Evolutionary conservation across 2,797 vertebrate species (phyloP), one percentile per base, ranked within the genome.

Genomic region (Epinephelus malabaricus): DNA sequence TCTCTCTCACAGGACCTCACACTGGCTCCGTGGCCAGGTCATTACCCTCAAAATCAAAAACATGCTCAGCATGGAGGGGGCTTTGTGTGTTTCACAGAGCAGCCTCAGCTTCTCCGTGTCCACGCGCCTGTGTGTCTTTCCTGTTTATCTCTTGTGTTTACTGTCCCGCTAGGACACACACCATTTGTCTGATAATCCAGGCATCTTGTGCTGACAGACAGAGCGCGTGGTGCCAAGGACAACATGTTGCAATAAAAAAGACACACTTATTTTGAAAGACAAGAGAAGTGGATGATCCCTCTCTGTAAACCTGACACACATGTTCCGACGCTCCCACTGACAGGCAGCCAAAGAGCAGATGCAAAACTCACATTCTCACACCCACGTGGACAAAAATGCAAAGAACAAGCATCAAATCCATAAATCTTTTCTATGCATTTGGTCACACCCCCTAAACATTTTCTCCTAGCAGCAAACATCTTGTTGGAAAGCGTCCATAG

Each of bases 1-100:
- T 82, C 77, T 82, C 68, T 71, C 86, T 83, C 84, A 17, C 45
- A 68, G 83, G 86, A 85, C 87, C 62, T 90, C 71, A 80, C 75
- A 75, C 62, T 85, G 85, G 73, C 76, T 80, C 72, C 5, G 43
- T 45, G 81, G 70, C 76, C 77, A 71, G 25, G 46, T 79, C 73
- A 73, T 76, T 83, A 73, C 75, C 66, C 78, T 74, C 45, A 51
- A 67, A 86, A 84, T 72, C 18, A 49, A 84, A 87, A 86, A 81
- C 86, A 91, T 53, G 63, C 54, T 58, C 12, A 5, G 14, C 13
- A 38, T 6, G 12, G 40, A 45, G 61, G n/a, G 40, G 50, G 19
- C 5, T 17, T 12, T 17, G 17, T 69, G 23, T 53, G 59, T 65
- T 50, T 67, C 25, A 49, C 21, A 51, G 19, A 17, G 40, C 12